These are phyloP conservation scores for Drosophila ironensis DNA, from an alignment of 1,140 invertebrate species.

Conservation along the genomic window DNA sequence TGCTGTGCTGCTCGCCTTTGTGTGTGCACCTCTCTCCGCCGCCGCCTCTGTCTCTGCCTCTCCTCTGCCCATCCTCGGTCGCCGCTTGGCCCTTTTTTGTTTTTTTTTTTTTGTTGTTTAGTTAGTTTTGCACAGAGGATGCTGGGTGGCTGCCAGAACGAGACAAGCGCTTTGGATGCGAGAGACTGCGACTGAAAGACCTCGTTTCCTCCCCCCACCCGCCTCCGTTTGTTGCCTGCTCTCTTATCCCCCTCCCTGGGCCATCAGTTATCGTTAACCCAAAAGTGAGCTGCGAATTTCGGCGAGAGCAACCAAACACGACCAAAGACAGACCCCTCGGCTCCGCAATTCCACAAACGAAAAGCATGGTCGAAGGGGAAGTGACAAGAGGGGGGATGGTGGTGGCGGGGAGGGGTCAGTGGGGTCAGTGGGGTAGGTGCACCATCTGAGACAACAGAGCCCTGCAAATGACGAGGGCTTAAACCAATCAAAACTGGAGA, in stretches of 20 bases:
- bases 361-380: background rate
- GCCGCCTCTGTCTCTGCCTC: background rate
- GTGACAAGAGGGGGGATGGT: no score
- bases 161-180: slow-evolving; percentile 17
- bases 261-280: slow-evolving; percentile 6
- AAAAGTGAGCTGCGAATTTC: slow-evolving; percentile 6
- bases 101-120: slow-evolving; percentile 36
- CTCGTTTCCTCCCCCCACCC: background rate
- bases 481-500: slow-evolving; percentile 8
- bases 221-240: no score
- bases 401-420: background rate
- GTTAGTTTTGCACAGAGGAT: slow-evolving; percentile 50
- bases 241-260: no score
- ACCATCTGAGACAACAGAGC: background rate
- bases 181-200: slow-evolving; percentile 29
- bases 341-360: background rate
- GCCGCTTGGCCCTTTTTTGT: background rate
- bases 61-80: background rate
- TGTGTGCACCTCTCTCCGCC: background rate
- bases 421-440: background rate
- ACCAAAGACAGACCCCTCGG: background rate
- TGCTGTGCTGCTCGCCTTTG: background rate
- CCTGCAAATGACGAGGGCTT: background rate
- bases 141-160: background rate
- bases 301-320: background rate